Evolutionary conservation across 2,797 vertebrate genomes (phyloP).

Genomic region (Oceanodroma leucorhoa): DNA sequence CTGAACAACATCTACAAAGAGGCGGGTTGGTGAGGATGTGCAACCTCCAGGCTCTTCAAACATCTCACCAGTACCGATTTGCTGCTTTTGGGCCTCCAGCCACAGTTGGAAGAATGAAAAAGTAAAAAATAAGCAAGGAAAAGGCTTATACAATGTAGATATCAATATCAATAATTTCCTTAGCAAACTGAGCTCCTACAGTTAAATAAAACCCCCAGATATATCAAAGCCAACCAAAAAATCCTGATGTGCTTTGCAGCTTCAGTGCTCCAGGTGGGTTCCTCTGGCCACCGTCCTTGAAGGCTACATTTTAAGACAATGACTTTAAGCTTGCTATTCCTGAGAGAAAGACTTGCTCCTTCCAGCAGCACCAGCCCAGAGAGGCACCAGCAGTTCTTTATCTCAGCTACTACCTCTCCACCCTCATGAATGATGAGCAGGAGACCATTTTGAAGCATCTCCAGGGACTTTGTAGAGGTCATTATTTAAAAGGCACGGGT

Average conservation of each 20-base stretch:
- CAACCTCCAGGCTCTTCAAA: not conserved
- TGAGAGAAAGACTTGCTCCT: not conserved
- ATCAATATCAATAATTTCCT: not conserved
- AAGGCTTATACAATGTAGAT: not conserved
- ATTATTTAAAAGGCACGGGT: not conserved
- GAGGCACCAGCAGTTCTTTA: not conserved
- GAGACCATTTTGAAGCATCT: not conserved
- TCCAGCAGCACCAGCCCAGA: not conserved
- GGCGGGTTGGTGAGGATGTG: constrained; percentile 37
- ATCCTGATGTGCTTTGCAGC: not conserved
- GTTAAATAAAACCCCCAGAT: not conserved
- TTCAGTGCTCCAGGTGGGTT: not conserved
- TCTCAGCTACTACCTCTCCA: not conserved
- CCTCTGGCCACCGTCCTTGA: not conserved
- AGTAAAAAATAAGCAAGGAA: not conserved
- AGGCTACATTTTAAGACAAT: not conserved
- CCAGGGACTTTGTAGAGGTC: not conserved
- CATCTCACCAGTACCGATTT: not conserved
- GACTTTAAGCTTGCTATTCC: not conserved
- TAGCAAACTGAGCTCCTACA: constrained; percentile 14
- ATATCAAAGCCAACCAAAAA: not conserved
- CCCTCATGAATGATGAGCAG: not conserved
- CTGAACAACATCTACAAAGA: constrained; percentile 54
- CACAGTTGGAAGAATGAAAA: not conserved
- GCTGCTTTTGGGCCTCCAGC: not conserved